Conservation (phyloP, 2,888 invertebrate species). For the Beris morrisii region DNA sequence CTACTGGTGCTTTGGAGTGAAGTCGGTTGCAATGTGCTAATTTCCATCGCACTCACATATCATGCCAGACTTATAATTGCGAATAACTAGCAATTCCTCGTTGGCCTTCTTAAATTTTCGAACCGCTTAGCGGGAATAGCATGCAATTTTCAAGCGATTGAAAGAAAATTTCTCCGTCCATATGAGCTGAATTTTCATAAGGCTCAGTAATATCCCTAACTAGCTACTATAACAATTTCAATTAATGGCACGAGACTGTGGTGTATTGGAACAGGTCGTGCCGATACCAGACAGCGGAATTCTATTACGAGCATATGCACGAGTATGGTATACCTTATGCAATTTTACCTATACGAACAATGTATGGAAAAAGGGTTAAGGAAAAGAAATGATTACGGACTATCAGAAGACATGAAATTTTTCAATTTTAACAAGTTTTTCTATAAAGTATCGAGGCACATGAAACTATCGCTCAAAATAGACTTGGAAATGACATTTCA, state of each 20-base stretch:
- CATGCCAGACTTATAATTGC: constrained; percentile 20
- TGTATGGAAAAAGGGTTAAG: constrained; percentile 10
- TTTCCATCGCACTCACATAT: not conserved
- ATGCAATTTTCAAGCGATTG: constrained; percentile 29
- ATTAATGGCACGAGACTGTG: constrained; percentile 31
- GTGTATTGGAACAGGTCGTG: not conserved
- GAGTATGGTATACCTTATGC: too few species aligned
- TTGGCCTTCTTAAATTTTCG: constrained; percentile 8
- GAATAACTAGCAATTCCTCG: constrained; percentile 24
- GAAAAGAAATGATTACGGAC: not conserved
- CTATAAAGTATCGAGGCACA: not conserved
- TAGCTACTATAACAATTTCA: constrained; percentile 24
- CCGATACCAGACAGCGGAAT: not conserved
- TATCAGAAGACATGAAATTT: constrained; percentile 22
- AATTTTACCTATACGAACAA: too few species aligned
- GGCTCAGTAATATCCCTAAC: constrained; percentile 11
- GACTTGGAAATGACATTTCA: constrained; percentile 52
- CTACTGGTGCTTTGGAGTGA: too few species aligned
- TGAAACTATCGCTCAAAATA: constrained; percentile 9
- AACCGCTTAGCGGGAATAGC: constrained; percentile 19
- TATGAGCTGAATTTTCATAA: constrained; percentile 1
- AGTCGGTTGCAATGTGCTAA: too few species aligned
- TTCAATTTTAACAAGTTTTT: constrained; percentile 15
- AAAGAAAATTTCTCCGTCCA: constrained; percentile 18
- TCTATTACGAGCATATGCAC: too few species aligned